phyloP scores from a whole-genome alignment of 92 coral and sea anemone genomes.

The Phenganax subtilis region DNA sequence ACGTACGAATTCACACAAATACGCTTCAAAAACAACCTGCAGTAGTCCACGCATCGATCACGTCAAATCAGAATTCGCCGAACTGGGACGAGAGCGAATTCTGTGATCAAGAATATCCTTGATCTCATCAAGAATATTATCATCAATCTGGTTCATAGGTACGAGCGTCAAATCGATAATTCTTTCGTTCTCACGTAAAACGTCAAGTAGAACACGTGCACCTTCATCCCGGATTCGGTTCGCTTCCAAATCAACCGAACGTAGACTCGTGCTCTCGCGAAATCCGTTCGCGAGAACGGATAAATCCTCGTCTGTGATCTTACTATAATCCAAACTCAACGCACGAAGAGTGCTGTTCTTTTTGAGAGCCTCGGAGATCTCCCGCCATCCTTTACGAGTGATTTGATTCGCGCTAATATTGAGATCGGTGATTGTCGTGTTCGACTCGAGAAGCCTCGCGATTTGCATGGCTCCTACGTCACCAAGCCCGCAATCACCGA shows the following conservation, averaged over 20 bases:
- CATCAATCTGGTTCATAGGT: slow-evolving; percentile 87
- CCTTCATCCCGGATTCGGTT: slow-evolving; percentile 90
- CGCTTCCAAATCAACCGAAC: slow-evolving; percentile 89
- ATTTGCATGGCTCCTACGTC: slow-evolving; percentile 75
- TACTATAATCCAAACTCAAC: slow-evolving; percentile 74
- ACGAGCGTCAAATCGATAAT: slow-evolving; percentile 77
- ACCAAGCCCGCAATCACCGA: slow-evolving; percentile 84
- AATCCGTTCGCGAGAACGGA: slow-evolving; percentile 75
- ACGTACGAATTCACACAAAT: slow-evolving; percentile 7
- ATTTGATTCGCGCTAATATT: slow-evolving; percentile 75
- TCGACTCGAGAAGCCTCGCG: slow-evolving; percentile 66
- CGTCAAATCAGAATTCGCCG: slow-evolving; percentile 41
- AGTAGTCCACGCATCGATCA: not conserved
- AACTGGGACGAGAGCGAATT: slow-evolving; percentile 49
- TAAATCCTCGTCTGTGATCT: slow-evolving; percentile 80
- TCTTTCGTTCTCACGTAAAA: slow-evolving; percentile 65
- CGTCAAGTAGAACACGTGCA: slow-evolving; percentile 69
- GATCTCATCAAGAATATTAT: slow-evolving; percentile 63
- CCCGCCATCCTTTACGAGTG: slow-evolving; percentile 72
- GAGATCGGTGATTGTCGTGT: slow-evolving; percentile 61
- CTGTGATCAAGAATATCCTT: slow-evolving; percentile 68
- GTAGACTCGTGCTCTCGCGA: slow-evolving; percentile 60
- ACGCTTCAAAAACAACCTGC: not conserved
- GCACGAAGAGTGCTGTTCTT: slow-evolving; percentile 62
- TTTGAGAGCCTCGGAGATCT: slow-evolving; percentile 58